These are phyloP conservation scores for Zeus faber DNA, from an alignment of 2,113 vertebrate species.

Conservation along the genomic window DNA sequence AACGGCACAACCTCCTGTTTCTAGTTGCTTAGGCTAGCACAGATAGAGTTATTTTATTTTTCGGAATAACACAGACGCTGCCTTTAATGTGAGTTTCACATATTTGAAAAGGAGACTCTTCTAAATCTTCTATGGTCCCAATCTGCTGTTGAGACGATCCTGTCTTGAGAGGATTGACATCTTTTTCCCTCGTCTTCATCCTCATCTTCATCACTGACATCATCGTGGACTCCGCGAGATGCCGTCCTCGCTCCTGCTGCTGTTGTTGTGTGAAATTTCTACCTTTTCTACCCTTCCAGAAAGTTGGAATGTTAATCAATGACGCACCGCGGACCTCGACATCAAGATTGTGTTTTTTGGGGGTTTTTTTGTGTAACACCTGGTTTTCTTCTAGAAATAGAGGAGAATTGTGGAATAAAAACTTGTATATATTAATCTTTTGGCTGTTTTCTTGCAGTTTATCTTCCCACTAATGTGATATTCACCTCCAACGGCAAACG, in stretches of 20 bases:
- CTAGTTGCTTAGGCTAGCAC: too few species aligned
- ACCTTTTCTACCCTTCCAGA: slow-evolving; percentile 92
- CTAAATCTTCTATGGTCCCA: too few species aligned
- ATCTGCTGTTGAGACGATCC: too few species aligned
- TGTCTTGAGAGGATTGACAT: too few species aligned
- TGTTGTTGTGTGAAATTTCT: slow-evolving; percentile 84
- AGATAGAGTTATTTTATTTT: too few species aligned
- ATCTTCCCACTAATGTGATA: neutral
- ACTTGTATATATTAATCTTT: slow-evolving; percentile 37
- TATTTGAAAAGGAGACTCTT: too few species aligned
- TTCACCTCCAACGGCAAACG: neutral
- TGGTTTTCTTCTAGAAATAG: slow-evolving; percentile 81
- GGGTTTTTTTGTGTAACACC: slow-evolving; percentile 82
- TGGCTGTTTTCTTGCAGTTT: slow-evolving; percentile 5
- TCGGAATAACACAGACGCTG: too few species aligned
- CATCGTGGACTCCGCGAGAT: slow-evolving; percentile 4
- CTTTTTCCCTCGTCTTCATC: too few species aligned
- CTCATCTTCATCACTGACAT: slow-evolving; percentile 19
- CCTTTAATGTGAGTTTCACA: too few species aligned
- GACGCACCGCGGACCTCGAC: slow-evolving; percentile 79
- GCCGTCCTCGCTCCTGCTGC: slow-evolving; percentile 31
- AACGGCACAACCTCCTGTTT: too few species aligned
- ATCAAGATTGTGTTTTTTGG: slow-evolving; percentile 78
- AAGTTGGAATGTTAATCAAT: slow-evolving; percentile 83
- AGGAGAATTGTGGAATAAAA: slow-evolving; percentile 90